phyloP scores from a whole-genome alignment of 2,113 vertebrate species.

The Ascaphus truei region DNA sequence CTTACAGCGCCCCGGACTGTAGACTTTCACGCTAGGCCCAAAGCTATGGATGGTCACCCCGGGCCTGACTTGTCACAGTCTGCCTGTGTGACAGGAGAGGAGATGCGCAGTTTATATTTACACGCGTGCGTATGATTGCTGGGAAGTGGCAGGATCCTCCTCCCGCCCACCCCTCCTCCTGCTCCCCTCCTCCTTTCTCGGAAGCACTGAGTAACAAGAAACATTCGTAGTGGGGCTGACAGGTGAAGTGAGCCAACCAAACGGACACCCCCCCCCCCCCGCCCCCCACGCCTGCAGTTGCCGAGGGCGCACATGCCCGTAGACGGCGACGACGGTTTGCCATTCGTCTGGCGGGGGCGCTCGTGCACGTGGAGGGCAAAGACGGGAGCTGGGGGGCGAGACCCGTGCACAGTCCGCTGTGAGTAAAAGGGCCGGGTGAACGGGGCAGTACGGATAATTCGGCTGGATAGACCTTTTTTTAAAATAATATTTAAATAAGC shows the following conservation, averaged over 20 bases:
- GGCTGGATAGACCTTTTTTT: too few species aligned
- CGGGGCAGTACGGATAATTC: too few species aligned
- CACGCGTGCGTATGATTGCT: not conserved
- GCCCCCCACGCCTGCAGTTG: not conserved
- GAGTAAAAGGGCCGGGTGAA: too few species aligned
- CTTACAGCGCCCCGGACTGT: too few species aligned
- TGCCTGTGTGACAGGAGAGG: not conserved
- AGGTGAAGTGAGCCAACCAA: not conserved
- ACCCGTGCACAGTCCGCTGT: too few species aligned
- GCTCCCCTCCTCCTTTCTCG: not conserved
- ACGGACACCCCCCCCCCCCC: too few species aligned
- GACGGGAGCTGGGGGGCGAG: too few species aligned
- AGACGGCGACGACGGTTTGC: not conserved
- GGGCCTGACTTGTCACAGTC: not conserved
- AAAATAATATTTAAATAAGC: too few species aligned
- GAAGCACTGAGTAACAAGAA: not conserved
- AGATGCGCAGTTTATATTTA: not conserved
- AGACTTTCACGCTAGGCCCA: too few species aligned
- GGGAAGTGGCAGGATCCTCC: not conserved
- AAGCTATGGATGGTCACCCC: too few species aligned
- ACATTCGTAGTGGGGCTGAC: not conserved
- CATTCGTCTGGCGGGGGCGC: not conserved
- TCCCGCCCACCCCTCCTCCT: not conserved
- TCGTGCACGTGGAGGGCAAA: not conserved
- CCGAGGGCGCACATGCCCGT: not conserved